These are phyloP conservation scores for Ammodytes marinus DNA, from an alignment of 2,113 vertebrate genomes.

Conservation along the genomic window DNA sequence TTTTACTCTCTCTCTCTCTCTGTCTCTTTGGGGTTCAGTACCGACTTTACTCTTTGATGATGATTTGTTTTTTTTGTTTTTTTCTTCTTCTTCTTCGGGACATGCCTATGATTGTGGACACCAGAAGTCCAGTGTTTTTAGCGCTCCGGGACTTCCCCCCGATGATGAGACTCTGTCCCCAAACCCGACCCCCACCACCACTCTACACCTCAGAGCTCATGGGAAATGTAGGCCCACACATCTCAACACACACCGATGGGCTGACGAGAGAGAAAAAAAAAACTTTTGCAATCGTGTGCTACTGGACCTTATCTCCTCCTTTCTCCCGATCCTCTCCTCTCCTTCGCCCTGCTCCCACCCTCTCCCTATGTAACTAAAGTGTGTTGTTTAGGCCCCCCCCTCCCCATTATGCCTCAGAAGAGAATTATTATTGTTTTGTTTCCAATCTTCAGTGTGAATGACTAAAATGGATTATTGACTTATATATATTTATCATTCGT, in stretches of 20 bases:
- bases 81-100: slow-evolving; percentile 60
- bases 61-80: slow-evolving; percentile 22
- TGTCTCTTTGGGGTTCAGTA: slow-evolving; percentile 77
- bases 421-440: slow-evolving; percentile 66
- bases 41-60: slow-evolving; percentile 70
- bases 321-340: slow-evolving; percentile 17
- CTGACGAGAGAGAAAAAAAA: slow-evolving; percentile 65
- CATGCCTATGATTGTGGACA: slow-evolving; percentile 76
- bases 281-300: slow-evolving; percentile 67
- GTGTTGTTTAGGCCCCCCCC: slow-evolving; percentile 87
- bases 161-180: slow-evolving; percentile 59
- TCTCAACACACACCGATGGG: slow-evolving; percentile 58
- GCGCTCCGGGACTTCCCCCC: slow-evolving; percentile 50
- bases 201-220: slow-evolving; percentile 59
- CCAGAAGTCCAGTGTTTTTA: slow-evolving; percentile 82
- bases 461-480: slow-evolving; percentile 75
- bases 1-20: slow-evolving; percentile 59
- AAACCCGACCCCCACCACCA: not conserved
- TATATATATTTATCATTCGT: slow-evolving; percentile 83
- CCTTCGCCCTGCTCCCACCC: slow-evolving; percentile 19
- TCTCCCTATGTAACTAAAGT: slow-evolving; percentile 70
- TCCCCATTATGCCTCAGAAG: slow-evolving; percentile 69
- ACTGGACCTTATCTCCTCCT: slow-evolving; percentile 61
- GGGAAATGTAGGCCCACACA: slow-evolving; percentile 64
- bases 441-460: slow-evolving; percentile 74